Evolutionary conservation across 2,113 vertebrate species (phyloP), one percentile per base, ranked within the genome.

Genomic region (Scomber japonicus): DNA sequence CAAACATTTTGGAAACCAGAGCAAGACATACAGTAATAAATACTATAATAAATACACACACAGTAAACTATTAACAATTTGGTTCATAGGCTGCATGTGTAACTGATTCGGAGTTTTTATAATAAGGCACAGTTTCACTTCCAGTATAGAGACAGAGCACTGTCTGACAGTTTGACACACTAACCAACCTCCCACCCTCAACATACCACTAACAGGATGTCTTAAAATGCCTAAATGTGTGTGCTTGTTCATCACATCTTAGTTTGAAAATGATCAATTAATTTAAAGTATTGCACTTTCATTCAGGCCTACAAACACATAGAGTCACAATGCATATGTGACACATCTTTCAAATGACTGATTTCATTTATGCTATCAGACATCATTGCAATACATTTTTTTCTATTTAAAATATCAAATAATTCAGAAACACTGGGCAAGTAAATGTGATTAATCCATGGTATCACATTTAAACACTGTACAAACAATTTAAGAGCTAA

Each of bases 31-130:
- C 59, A 53, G 27, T 46, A 80, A 90, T 80, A 90, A 80, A 87
- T 76, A 65, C 70, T 57, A 72, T 57, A 84, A 86, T 85, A 90
- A 83, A 92, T 84, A 83, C 16, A 2, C 35, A 2, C 9, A 40
- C 0, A 40, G 35, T 40, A 40, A 40, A 82, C 44, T 75, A 78
- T 85, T 71, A 75, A 88, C 78, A 80, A 49, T 78, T 88, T 77
- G 56, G 75, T 71, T 81, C 54, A 84, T 51, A 53, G 40, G 54
- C 71, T 81, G 53, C 3, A 3, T 76, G 57, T 82, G 55, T 51
- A 48, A 31, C 51, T 60, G 53, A 11, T 82, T 73, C 17, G 6
- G 48, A 61, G 49, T 60, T 69, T 61, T 49, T 31, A 66, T n/a
- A 68, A 57, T 78, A 65, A 73, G 68, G 55, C 54, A 61, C 24